phyloP scores from a whole-genome alignment of 2,113 vertebrate genomes.

The Carollia perspicillata region DNA sequence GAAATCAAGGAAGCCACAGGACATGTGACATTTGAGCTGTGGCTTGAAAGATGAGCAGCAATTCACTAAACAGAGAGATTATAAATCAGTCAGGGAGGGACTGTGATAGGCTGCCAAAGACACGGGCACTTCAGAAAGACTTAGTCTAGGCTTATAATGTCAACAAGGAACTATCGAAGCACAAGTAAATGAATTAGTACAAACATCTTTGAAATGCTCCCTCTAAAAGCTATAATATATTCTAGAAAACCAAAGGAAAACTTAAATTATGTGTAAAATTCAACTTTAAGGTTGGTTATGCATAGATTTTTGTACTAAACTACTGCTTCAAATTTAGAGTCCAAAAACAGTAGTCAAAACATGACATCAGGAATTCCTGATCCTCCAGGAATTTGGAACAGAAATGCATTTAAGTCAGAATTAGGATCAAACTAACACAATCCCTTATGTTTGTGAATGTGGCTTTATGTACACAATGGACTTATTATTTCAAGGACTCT shows the following conservation, averaged over 20 bases:
- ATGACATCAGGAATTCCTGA: background rate
- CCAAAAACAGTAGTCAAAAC: background rate
- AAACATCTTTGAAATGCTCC: background rate
- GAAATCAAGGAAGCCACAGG: background rate
- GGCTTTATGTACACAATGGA: background rate
- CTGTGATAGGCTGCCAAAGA: background rate
- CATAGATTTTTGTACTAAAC: background rate
- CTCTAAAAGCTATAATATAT: background rate
- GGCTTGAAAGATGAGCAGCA: background rate
- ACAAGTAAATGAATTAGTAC: background rate
- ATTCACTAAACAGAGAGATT: background rate
- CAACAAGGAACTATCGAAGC: background rate
- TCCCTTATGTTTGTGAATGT: rapidly evolving
- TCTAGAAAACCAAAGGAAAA: background rate
- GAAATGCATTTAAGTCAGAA: background rate
- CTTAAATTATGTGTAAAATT: background rate
- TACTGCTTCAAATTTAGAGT: background rate
- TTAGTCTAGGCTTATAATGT: background rate
- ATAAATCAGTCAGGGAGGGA: background rate
- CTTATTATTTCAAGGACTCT: background rate
- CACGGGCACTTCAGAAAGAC: background rate
- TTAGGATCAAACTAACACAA: background rate
- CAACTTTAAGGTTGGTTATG: background rate
- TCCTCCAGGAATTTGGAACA: background rate
- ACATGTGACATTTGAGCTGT: background rate